Evolutionary conservation across 2,797 vertebrate genomes (phyloP).

Genomic region (Gymnothorax reevesii): DNA sequence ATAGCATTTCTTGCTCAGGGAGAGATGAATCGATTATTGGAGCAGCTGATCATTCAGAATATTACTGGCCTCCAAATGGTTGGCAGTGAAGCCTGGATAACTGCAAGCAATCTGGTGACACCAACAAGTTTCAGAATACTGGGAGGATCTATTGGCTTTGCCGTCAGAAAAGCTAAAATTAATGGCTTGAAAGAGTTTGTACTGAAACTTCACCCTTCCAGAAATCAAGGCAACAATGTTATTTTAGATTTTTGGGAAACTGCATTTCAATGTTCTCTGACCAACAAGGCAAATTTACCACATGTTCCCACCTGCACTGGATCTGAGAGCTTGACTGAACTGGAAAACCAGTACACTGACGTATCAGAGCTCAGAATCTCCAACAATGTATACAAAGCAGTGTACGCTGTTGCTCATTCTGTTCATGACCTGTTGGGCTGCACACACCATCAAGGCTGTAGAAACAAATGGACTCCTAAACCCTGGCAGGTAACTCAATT

Average conservation of each 20-base stretch:
- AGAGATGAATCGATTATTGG: conserved; percentile 40
- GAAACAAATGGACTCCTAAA: neutral
- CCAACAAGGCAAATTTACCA: neutral
- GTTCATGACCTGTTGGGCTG: conserved; percentile 43
- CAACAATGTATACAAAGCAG: conserved; percentile 44
- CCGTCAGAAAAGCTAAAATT: conserved; percentile 37
- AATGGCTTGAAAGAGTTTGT: conserved; percentile 44
- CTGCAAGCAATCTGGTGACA: conserved; percentile 34
- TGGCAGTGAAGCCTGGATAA: conserved; percentile 49
- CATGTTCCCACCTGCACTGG: conserved; percentile 36
- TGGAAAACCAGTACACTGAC: conserved; percentile 42
- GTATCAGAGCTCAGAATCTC: conserved; percentile 39
- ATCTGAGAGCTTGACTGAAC: conserved; percentile 34
- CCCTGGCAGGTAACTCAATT: neutral
- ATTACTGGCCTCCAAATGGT: conserved; percentile 45
- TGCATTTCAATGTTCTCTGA: conserved; percentile 36
- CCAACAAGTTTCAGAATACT: conserved; percentile 32
- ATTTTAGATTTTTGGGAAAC: conserved; percentile 45
- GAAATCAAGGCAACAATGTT: conserved; percentile 33
- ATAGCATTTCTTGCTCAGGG: conserved; percentile 50
- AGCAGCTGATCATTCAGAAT: conserved; percentile 40
- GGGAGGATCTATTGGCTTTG: conserved; percentile 48
- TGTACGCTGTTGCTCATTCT: conserved; percentile 43
- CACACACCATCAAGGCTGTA: neutral
- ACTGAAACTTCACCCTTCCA: conserved; percentile 40